A percentile compares a stretch with the other conserved stretches of the same genome.
phyloP scores from a whole-genome alignment of 2,888 invertebrate species.

The Nephrotoma appendiculata region DNA sequence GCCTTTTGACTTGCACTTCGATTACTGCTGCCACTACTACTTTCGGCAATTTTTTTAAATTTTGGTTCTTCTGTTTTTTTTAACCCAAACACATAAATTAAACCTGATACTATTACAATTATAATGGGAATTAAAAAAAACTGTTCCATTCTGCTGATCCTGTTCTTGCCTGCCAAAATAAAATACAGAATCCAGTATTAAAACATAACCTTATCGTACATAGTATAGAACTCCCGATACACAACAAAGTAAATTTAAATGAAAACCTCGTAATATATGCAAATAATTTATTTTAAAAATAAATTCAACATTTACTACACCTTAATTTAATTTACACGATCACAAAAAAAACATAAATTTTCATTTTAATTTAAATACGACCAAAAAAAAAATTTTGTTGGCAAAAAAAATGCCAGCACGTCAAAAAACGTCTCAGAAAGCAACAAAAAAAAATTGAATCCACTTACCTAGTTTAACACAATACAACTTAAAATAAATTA shows the following conservation, averaged over 20 bases:
- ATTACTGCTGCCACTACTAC: neutral
- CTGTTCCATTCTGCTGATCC: neutral
- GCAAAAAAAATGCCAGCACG: constrained; percentile 4
- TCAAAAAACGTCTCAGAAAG: neutral
- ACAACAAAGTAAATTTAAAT: neutral
- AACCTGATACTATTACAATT: neutral
- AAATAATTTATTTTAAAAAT: neutral
- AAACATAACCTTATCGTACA: neutral
- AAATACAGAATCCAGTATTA: neutral
- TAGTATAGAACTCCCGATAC: neutral
- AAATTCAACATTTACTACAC: neutral
- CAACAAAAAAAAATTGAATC: neutral
- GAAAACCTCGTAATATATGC: neutral
- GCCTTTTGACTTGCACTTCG: neutral
- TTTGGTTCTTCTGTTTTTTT: neutral
- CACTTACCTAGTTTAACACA: neutral
- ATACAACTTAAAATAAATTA: neutral
- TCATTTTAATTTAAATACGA: neutral
- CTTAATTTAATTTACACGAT: neutral
- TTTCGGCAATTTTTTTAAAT: neutral
- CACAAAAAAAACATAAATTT: neutral
- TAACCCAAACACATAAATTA: neutral
- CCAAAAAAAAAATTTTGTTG: constrained; percentile 1
- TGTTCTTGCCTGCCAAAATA: neutral
- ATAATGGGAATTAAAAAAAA: neutral